A percentile compares a stretch with the other conserved stretches of the same genome.
Evolutionary conservation across 1,140 invertebrate species (phyloP).

Genomic region (Hermatobates lingyangjiaoensis): DNA sequence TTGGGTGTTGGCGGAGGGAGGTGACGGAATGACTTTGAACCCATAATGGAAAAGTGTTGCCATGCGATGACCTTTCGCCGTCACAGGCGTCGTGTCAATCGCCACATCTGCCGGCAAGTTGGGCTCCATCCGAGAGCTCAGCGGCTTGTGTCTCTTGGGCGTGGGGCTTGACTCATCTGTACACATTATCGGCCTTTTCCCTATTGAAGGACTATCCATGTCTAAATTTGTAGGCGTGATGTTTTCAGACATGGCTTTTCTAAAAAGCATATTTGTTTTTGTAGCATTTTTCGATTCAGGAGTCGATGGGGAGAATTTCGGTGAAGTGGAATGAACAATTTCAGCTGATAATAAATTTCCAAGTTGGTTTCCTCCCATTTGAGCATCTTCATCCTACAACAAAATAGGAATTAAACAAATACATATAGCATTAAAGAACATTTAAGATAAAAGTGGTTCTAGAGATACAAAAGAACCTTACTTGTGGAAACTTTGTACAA

Average conservation of each 20-base stretch:
- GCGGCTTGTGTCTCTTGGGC: not conserved
- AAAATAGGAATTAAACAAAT: no score
- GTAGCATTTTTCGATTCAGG: not conserved
- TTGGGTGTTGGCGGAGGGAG: not conserved
- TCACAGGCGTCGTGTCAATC: not conserved
- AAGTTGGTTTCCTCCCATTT: not conserved
- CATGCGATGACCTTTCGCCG: constrained; percentile 5
- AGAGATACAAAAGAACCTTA: no score
- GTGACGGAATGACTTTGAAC: no score
- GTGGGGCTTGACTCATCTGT: not conserved
- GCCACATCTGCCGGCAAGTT: constrained; percentile 1
- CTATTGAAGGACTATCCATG: constrained; percentile 2
- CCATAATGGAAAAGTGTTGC: constrained; percentile 18
- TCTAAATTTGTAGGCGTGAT: constrained; percentile 5
- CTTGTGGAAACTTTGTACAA: no score
- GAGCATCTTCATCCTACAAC: not conserved
- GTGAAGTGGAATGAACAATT: not conserved
- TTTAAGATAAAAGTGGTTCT: no score
- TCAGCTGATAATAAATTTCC: not conserved
- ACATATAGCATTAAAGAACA: no score
- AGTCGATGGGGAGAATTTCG: not conserved
- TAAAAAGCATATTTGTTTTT: no score
- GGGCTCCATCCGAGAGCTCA: not conserved
- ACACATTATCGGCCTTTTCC: not conserved
- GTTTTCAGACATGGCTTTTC: constrained; percentile 20